phyloP scores from a whole-genome alignment of 2,113 vertebrate genomes.

The Monopterus albus region DNA sequence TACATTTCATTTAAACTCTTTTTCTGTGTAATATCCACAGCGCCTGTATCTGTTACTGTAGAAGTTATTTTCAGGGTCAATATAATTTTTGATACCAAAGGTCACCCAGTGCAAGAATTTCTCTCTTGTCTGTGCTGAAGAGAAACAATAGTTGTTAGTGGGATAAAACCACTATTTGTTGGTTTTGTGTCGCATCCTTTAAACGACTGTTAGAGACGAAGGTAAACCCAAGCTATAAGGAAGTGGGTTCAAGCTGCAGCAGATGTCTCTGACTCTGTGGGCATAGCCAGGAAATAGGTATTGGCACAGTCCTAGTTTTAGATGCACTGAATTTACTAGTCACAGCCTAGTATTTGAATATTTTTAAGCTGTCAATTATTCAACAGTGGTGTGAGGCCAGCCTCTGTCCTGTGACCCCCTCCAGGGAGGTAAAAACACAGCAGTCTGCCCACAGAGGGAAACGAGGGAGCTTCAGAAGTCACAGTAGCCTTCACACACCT shows the following conservation, averaged over 20 bases:
- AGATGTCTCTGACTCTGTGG: background rate
- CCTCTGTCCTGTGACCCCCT: background rate
- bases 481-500: background rate
- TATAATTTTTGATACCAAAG: too few species aligned
- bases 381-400: background rate
- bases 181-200: background rate
- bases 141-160: background rate
- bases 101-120: background rate
- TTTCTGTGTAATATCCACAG: too few species aligned
- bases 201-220: background rate
- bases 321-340: conserved; percentile 8
- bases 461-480: background rate
- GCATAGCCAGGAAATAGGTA: background rate
- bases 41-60: too few species aligned
- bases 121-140: background rate
- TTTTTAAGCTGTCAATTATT: conserved; percentile 16
- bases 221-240: background rate
- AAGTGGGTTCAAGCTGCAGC: background rate
- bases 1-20: too few species aligned
- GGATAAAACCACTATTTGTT: background rate
- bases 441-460: background rate
- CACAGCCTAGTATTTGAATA: background rate
- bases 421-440: conserved; percentile 31
- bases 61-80: too few species aligned
- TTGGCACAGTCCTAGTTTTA: background rate